phyloP scores from a whole-genome alignment of 1,140 invertebrate species.

The Brachionus calyciflorus region DNA sequence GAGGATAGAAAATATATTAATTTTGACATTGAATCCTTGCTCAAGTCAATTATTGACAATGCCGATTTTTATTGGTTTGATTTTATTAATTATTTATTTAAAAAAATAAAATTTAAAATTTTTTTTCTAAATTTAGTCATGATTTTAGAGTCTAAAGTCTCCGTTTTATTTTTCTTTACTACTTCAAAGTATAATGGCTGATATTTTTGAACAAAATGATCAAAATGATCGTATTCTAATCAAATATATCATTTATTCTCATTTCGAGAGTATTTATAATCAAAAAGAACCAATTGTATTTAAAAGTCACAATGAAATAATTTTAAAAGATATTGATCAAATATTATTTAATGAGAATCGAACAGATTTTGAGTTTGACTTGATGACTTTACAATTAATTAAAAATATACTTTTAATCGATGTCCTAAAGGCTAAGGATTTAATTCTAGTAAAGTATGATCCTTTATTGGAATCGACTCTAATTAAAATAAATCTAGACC shows the following conservation, averaged over 20 bases:
- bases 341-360: background rate
- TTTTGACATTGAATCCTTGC: background rate
- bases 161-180: background rate
- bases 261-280: too few relatives aligned
- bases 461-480: too few relatives aligned
- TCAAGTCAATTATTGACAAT: background rate
- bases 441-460: background rate
- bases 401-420: background rate
- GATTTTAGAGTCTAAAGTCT: background rate
- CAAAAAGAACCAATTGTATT: too few relatives aligned
- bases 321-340: background rate
- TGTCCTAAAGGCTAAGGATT: background rate
- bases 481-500: too few relatives aligned
- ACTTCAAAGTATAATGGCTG: background rate
- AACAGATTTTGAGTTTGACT: background rate
- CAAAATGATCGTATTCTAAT: too few relatives aligned
- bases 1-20: background rate
- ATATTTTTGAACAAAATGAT: too few relatives aligned
- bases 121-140: background rate
- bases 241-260: too few relatives aligned
- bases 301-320: background rate
- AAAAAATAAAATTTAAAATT: background rate
- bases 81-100: background rate
- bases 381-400: background rate
- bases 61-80: too few relatives aligned